Base-by-base conservation (phyloP, 2,113 vertebrate species). In the Ptilorrhoa leucosticta region DNA sequence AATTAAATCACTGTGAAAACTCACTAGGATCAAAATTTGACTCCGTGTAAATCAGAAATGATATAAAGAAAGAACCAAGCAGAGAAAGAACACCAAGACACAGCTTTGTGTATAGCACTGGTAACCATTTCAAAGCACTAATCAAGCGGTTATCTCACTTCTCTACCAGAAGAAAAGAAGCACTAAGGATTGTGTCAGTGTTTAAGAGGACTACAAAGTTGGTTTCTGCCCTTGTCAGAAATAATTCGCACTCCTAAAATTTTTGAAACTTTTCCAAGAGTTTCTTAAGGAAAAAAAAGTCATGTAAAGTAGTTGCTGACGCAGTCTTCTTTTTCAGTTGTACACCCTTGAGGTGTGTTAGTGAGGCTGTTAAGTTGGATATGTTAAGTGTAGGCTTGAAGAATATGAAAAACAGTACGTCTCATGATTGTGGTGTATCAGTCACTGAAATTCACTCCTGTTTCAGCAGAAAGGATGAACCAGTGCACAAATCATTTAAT, bases 331-430 rank as follows among this genome's bases (percentile, higher is more conserved):
- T 94, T 93, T 95, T 60, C 35, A 83, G 26, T 58, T 86, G 33
- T 69, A 95, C 40, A 93, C 35, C 83, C 90, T 87, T 96, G 89
- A 95, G 61, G 60, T 96, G 53, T 93, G 69, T 93, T 87, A 86
- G 45, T 84, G 65, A 90, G 76, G 20, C 54, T 96, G 83, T 92
- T 91, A 95, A 92, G 69, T 33, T 87, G 44, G 68, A 56, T 94
- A 84, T 89, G 51, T 94, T 96, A 94, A 83, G 45, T 96, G 60
- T 85, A 93, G 68, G 17, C 40, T 96, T 95, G 96, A 95, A 94
- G 75, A 97, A 77, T 95, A 96, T 92, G 83, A 97, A 96, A 96
- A 96, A 17, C 47, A 88, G 50, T 66, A 96, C 66, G 93, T 97
- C 96, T 97, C 88, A 80, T 96, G 84, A 93, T 82, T 97, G 48